Conservation (phyloP, 1,140 invertebrate species). For the Idris sp. region DNA sequence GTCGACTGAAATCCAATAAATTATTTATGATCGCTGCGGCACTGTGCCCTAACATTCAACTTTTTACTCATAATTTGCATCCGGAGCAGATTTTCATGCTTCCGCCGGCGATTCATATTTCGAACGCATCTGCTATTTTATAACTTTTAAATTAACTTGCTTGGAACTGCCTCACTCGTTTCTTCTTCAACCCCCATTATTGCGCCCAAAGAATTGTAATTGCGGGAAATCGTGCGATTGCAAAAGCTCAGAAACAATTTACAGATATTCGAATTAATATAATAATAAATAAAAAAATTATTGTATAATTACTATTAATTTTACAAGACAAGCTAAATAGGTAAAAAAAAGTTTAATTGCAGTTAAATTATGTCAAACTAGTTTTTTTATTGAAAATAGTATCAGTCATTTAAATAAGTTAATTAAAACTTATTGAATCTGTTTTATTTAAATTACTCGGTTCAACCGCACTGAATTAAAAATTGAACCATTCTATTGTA, state of each 20-base stretch:
- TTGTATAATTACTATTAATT: too few species aligned
- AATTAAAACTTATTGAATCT: too few species aligned
- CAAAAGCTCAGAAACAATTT: slow-evolving; percentile 22
- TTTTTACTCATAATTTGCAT: slow-evolving; percentile 64
- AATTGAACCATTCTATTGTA: too few species aligned
- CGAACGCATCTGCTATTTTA: slow-evolving; percentile 57
- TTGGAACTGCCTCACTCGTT: slow-evolving; percentile 24
- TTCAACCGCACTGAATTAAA: too few species aligned
- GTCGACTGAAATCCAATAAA: slow-evolving; percentile 66
- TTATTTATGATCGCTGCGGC: slow-evolving; percentile 65
- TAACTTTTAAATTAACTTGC: slow-evolving; percentile 61
- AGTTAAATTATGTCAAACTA: too few species aligned
- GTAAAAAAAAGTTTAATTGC: too few species aligned
- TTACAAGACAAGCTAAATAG: too few species aligned
- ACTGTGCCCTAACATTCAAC: slow-evolving; percentile 58
- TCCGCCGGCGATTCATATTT: slow-evolving; percentile 56
- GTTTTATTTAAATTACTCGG: too few species aligned
- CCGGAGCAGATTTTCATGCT: slow-evolving; percentile 57
- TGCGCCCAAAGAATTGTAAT: slow-evolving; percentile 49
- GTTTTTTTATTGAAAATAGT: too few species aligned
- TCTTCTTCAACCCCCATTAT: slow-evolving; percentile 40
- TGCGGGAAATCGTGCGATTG: slow-evolving; percentile 36
- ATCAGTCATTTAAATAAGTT: too few species aligned
- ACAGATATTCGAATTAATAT: slow-evolving; percentile 30
- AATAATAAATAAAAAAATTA: too few species aligned